Evolutionary conservation across 1,140 invertebrate genomes (phyloP), one percentile per base, ranked within the genome.

Genomic region (Protaetia brevitarsis): DNA sequence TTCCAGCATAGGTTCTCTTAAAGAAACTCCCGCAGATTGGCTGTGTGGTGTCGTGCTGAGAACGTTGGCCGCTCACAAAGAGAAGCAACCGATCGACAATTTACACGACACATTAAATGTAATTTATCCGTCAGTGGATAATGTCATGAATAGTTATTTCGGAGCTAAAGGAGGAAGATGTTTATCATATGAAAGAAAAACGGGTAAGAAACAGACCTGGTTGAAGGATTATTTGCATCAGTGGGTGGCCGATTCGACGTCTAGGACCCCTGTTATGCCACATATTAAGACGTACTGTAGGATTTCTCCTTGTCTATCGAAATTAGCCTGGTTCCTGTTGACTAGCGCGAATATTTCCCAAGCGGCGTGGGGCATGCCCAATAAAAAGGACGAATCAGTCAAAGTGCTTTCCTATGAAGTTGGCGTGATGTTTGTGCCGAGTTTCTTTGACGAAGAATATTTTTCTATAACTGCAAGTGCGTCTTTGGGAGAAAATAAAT

Each of bases 281-380:
- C 96, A 98, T 74, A 95, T 98, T 51, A 98, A 98, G 80, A 88
- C 88, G 0, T 99, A 98, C 77, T 85, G 87, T 0, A 83, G 95
- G 36, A 76, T 91, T 2, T 91, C 91, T 0, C 88, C 82, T 65
- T 89, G 84, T 80, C 74, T 79, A 41, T 80, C 81, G 58, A 79
- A 84, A 76, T 83, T 87, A 66, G 87, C 87, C 66, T 94, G 90
- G 88, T 95, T 94, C 76, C 79, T 95, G 0, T 80, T 97, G 0
- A 96, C 95, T 0, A 96, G 94, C 71, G 93, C 92, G 0, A 98
- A 98, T 81, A 78, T 98, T 4, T 97, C 95, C 10, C 97, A 97
- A 82, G 93, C 95, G 13, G 96, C 96, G 0, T 98, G 95, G 96
- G 96, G 96, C 16, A 88, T 87, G 67, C 91, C 90, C 71, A 85